Evolutionary conservation across 2,888 invertebrate genomes (phyloP).

Genomic region (Pandemis cinnamomeana): DNA sequence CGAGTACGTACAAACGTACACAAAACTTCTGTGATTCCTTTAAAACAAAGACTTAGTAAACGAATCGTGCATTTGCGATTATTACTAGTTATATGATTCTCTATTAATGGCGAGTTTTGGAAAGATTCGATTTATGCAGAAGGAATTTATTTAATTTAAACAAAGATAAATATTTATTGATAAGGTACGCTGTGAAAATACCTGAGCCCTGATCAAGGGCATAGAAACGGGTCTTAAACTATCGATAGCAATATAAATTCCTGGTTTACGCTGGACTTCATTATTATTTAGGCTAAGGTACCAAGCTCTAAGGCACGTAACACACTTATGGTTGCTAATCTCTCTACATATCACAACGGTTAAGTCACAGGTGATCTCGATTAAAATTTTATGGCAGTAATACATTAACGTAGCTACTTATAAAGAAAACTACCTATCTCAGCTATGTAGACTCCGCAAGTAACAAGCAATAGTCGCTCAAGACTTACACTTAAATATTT

Average conservation of each 20-base stretch:
- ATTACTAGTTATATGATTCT: not conserved
- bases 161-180: not conserved
- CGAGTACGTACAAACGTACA: no score
- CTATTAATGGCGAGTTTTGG: not conserved
- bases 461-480: no score
- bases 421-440: no score
- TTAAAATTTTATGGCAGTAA: no score
- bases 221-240: not conserved
- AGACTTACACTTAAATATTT: no score
- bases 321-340: not conserved
- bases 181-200: not conserved
- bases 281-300: not conserved
- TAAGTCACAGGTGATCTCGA: no score
- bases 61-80: no score
- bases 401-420: no score
- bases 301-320: not conserved
- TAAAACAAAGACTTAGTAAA: no score
- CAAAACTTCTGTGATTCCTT: no score
- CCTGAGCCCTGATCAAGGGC: not conserved
- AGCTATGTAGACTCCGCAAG: no score
- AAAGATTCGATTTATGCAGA: not conserved
- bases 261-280: not conserved
- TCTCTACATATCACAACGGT: no score
- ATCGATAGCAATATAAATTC: slow-evolving; percentile 3
- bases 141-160: not conserved